Evolutionary conservation across 2,888 invertebrate species (phyloP), one percentile per base, ranked within the genome.

Genomic region (Drosophila vallismaia): DNA sequence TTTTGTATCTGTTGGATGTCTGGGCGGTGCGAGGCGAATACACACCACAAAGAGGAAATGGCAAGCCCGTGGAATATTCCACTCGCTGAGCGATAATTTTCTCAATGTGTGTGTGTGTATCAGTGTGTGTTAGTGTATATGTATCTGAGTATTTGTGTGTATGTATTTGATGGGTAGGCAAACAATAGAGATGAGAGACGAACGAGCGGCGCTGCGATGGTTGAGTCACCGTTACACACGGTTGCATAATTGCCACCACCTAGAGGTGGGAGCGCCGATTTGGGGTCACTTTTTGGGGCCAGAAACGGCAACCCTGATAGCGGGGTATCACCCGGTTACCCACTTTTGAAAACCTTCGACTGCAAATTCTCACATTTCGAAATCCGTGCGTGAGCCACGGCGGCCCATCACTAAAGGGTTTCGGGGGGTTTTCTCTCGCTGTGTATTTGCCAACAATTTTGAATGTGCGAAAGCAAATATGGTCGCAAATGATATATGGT

Each of bases 21-120:
- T 36, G 36, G 36, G 36, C 36, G n/a, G 56, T 40, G 31, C 40
- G 44, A 19, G 9, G 44, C 44, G 44, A 44, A 44, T 44, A 24
- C 5, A 9, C 5, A 10, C 19, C 44, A 44, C 38, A 58, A 69
- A 62, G 40, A 62, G 60, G 48, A 62, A 62, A 64, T 62, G 85
- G 81, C 82, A 86, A 84, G 75, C 45, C 62, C 71, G 42, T 81
- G 80, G 87, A 88, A 82, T 88, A 88, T 82, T 82, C 88, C 88
- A 88, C 71, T 86, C 59, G 45, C 60, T 9, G 31, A 46, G 52
- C 64, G 60, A 60, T 62, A 62, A 62, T 24, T 48, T 46, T 26
- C 33, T 28, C 5, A 28, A 6, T 28, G 28, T 28, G 6, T 28
- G 28, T 2, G 26, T 2, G 28, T 44, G 49, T 49, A 8, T 33